These are phyloP conservation scores for Chaetura pelagica DNA, from an alignment of 2,113 vertebrate species.

Conservation along the genomic window DNA sequence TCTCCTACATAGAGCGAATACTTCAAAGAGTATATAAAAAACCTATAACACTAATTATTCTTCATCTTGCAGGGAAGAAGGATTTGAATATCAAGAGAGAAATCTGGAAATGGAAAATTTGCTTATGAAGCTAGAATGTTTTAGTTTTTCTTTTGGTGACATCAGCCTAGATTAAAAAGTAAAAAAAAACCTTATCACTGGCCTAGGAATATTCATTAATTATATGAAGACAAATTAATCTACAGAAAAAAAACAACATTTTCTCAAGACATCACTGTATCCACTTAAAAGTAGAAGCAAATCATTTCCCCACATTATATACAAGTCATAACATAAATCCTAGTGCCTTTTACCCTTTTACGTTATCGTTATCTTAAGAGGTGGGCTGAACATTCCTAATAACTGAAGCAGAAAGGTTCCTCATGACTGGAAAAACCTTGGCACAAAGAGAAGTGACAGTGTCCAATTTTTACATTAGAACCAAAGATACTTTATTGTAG, in stretches of 20 bases:
- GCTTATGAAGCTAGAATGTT: neutral
- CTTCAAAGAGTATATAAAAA: neutral
- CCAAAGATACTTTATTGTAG: neutral
- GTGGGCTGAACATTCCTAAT: conserved; percentile 15
- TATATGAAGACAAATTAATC: neutral
- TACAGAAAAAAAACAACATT: neutral
- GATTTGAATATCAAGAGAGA: neutral
- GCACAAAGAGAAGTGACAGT: neutral
- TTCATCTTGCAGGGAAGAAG: neutral
- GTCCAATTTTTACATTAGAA: conserved; percentile 48
- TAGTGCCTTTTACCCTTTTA: neutral
- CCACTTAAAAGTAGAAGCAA: conserved; percentile 40
- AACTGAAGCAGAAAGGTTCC: neutral
- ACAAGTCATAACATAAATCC: conserved; percentile 51
- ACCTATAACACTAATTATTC: neutral
- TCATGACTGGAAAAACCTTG: conserved; percentile 21
- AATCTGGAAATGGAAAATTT: neutral
- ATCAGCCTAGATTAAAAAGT: neutral
- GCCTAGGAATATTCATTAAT: neutral
- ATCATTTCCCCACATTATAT: conserved; percentile 41
- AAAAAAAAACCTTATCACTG: neutral
- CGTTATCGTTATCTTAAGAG: conserved; percentile 49
- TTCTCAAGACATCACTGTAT: neutral
- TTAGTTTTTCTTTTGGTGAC: neutral
- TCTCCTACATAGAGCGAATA: neutral